Evolutionary conservation across 2,888 invertebrate genomes (phyloP).

Genomic region (Luperina nickerlii): DNA sequence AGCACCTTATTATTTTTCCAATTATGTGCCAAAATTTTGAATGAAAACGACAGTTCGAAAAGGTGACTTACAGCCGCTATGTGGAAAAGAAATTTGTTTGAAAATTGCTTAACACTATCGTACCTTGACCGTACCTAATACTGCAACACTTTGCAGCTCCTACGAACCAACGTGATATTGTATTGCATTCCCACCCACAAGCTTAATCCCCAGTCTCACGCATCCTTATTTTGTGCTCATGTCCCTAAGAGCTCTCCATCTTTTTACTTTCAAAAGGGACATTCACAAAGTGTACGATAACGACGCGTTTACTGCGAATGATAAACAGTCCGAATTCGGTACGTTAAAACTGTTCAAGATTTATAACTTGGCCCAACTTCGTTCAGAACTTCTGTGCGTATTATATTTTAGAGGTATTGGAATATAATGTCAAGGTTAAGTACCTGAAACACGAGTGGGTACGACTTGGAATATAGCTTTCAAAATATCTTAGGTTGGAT

Average conservation of each 20-base stretch:
- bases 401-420: slow-evolving; percentile 32
- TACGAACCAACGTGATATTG: background rate
- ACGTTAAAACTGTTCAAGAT: slow-evolving; percentile 45
- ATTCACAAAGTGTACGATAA: background rate
- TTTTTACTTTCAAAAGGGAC: background rate
- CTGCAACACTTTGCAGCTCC: background rate
- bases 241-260: background rate
- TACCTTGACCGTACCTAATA: background rate
- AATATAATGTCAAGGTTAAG: slow-evolving; percentile 32
- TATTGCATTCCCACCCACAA: background rate
- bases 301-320: slow-evolving; percentile 4
- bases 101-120: background rate
- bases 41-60: no score
- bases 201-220: no score
- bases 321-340: slow-evolving; percentile 17
- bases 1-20: no score
- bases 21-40: no score
- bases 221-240: background rate
- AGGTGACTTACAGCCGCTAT: background rate
- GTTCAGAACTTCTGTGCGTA: slow-evolving; percentile 32
- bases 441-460: slow-evolving; percentile 5
- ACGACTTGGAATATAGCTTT: slow-evolving; percentile 21
- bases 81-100: background rate
- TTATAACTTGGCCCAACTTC: slow-evolving; percentile 45
- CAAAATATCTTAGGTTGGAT: slow-evolving; percentile 35